phyloP scores from a whole-genome alignment of 2,113 vertebrate genomes.

The Pachypanchax playfairii region DNA sequence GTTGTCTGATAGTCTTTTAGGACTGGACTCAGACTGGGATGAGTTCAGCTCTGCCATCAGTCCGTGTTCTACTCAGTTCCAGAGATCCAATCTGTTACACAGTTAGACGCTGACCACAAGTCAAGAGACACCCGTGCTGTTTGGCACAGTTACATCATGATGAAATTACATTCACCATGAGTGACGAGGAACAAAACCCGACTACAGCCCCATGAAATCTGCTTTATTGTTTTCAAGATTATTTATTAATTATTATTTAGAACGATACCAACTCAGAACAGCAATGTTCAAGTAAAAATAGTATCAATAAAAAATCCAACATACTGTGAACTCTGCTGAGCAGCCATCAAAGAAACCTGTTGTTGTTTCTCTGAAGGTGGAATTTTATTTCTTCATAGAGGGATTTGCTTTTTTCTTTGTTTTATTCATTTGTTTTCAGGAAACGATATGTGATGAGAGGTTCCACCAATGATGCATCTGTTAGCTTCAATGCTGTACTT shows the following conservation, averaged over 20 bases:
- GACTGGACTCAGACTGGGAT: constrained; percentile 38
- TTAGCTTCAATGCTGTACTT: constrained; percentile 33
- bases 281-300: no score
- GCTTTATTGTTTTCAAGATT: no score
- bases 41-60: constrained; percentile 47
- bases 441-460: neutral
- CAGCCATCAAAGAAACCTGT: no score
- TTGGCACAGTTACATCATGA: constrained; percentile 45
- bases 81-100: constrained; percentile 64
- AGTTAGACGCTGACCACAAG: constrained; percentile 42
- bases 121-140: constrained; percentile 46
- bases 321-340: no score
- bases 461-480: constrained; percentile 15
- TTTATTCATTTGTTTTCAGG: neutral
- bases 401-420: no score
- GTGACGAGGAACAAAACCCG: neutral
- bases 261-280: no score
- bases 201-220: no score
- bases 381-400: no score
- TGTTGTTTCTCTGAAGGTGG: no score
- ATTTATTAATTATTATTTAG: neutral
- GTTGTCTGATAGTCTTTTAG: constrained; percentile 25
- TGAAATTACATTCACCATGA: constrained; percentile 45
- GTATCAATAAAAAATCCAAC: no score
- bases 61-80: constrained; percentile 34